A percentile compares a stretch with the other conserved stretches of the same genome.
Evolutionary conservation across 2,888 invertebrate genomes (phyloP).

Genomic region (Taphrorychus bicolor): DNA sequence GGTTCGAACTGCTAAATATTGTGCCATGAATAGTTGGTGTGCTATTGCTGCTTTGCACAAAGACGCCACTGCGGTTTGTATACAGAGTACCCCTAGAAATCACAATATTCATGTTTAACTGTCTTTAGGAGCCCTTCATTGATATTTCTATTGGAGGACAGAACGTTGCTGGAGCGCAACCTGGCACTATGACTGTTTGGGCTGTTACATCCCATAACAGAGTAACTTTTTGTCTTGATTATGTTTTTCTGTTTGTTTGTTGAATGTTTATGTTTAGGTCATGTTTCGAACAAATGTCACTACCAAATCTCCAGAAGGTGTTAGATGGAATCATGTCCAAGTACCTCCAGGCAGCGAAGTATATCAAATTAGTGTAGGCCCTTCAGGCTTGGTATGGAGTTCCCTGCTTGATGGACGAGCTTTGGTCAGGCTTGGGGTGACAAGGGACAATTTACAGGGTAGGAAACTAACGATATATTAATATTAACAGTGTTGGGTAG

Average conservation of each 20-base stretch:
- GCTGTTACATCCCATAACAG: conserved; percentile 91
- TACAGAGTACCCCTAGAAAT: no score
- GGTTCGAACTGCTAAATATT: conserved; percentile 86
- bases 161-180: conserved; percentile 77
- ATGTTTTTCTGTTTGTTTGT: not conserved
- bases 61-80: conserved; percentile 77
- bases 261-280: conserved; percentile 62
- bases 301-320: conserved; percentile 84
- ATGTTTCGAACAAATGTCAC: conserved; percentile 87
- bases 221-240: conserved; percentile 58
- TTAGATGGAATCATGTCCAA: conserved; percentile 81
- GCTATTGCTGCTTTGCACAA: conserved; percentile 88
- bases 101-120: no score
- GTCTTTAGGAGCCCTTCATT: conserved; percentile 88
- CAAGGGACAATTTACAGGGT: conserved; percentile 72
- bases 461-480: no score
- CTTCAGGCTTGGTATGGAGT: conserved; percentile 88
- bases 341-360: conserved; percentile 83
- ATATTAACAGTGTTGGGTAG: no score
- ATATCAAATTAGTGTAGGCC: conserved; percentile 84
- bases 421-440: conserved; percentile 83
- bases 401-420: conserved; percentile 84
- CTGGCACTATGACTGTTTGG: conserved; percentile 86
- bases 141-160: conserved; percentile 89
- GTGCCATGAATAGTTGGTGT: conserved; percentile 92